Percentiles rank a stretch among this genome's conserved stretches.
Evolutionary conservation across 2,888 invertebrate genomes (phyloP).

Genomic region (Drosophila kokeensis): DNA sequence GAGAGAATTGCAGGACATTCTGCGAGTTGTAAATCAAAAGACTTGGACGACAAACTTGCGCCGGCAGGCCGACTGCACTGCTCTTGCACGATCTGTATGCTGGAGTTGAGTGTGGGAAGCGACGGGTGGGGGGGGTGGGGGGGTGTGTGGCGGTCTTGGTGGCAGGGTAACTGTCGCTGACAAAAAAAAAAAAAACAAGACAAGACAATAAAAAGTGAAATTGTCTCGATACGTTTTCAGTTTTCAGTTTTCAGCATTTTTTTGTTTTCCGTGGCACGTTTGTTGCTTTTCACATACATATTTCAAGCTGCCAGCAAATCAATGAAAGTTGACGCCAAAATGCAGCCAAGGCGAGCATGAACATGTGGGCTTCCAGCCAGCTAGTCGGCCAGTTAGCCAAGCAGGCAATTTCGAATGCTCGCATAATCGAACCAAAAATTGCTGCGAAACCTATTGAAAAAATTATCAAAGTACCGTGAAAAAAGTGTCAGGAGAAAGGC

Average conservation of each 20-base stretch:
- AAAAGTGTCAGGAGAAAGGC: slow-evolving; percentile 71
- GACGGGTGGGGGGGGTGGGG: background rate
- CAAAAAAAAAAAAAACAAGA: slow-evolving; percentile 1
- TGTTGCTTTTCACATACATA: slow-evolving; percentile 46
- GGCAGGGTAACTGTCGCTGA: slow-evolving; percentile 10
- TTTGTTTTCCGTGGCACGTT: slow-evolving; percentile 57
- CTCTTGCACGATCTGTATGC: slow-evolving; percentile 16
- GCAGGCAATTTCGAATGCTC: slow-evolving; percentile 63
- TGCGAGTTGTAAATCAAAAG: slow-evolving; percentile 41
- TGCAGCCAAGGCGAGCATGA: slow-evolving; percentile 38
- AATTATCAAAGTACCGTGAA: slow-evolving; percentile 40
- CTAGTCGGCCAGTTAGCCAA: slow-evolving; percentile 1
- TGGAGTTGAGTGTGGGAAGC: background rate
- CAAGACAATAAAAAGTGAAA: slow-evolving; percentile 74
- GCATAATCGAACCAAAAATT: slow-evolving; percentile 74
- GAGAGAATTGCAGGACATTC: slow-evolving; percentile 38
- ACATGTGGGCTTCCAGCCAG: slow-evolving; percentile 42
- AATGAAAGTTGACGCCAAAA: slow-evolving; percentile 61
- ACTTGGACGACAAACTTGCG: slow-evolving; percentile 54
- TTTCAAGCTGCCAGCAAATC: slow-evolving; percentile 52
- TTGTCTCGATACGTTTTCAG: slow-evolving; percentile 69
- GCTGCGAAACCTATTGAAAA: slow-evolving; percentile 59
- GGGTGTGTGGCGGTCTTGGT: background rate
- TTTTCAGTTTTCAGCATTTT: slow-evolving; percentile 56
- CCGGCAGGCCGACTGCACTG: slow-evolving; percentile 19